A percentile compares a stretch with the other conserved stretches of the same genome.
Conservation (phyloP, 2,113 vertebrate genomes). For the Hemiscyllium ocellatum region DNA sequence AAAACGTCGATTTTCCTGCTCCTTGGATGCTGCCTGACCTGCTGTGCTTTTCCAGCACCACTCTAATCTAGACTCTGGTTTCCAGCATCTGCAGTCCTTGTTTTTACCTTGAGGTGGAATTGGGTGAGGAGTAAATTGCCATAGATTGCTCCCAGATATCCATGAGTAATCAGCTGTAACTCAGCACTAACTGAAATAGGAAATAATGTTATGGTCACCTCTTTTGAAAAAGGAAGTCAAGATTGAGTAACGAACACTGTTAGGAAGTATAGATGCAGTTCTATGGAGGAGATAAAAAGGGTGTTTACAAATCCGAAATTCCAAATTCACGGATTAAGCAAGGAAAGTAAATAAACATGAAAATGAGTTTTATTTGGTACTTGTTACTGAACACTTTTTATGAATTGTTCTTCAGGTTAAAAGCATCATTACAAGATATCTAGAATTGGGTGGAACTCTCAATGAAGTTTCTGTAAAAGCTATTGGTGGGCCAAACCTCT, state of each 20-base stretch:
- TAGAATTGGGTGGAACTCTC: neutral
- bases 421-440: slow-evolving; percentile 29
- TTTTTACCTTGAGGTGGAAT: neutral
- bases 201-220: neutral
- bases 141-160: neutral
- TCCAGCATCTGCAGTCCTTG: no score
- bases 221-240: neutral
- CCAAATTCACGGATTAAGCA: neutral
- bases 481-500: slow-evolving; percentile 11
- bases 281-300: neutral
- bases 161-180: neutral
- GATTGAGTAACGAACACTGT: neutral
- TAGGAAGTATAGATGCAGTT: neutral
- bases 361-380: neutral
- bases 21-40: no score
- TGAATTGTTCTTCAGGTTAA: slow-evolving; percentile 8
- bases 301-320: neutral
- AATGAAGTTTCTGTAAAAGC: slow-evolving; percentile 1
- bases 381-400: neutral
- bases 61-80: no score
- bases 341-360: slow-evolving; percentile 36
- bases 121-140: neutral
- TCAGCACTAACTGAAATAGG: neutral
- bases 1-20: no score
- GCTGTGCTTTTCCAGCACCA: no score